Base-by-base conservation (phyloP, 2,797 vertebrate species). In the Onychomys arenicola region DNA sequence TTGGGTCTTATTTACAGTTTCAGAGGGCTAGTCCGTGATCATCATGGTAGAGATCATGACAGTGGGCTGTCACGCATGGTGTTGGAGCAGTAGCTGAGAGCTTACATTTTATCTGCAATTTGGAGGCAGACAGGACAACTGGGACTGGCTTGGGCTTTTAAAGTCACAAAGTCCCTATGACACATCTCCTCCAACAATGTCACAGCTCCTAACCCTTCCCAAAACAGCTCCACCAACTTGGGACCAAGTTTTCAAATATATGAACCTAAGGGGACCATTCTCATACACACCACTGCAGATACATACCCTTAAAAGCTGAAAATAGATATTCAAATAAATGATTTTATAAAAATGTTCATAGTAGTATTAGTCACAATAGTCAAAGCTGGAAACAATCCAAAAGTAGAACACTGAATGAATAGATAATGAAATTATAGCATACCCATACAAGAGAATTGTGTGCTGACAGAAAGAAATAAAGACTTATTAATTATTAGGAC, bases 291-390 rank as follows among this genome's bases (percentile, higher is more conserved):
- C 19, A 92, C 21, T 93, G 25, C 67, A 83, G 34, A 17, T 78
- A 93, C 71, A 61, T 57, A 40, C 12, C 6, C 14, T 25, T 57
- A 63, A 95, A 46, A 88, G 32, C 43, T 93, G 13, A 80, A 94
- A 94, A 63, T 55, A 89, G 27, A 65, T 91, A 83, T 83, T 91
- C 4, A 43, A 90, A 81, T 55, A 86, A 92, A 49, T 81, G 76
- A 10, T 59, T 89, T 13, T 82, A 57, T 17, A 90, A 5, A 77
- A 49, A 57, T 90, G 17, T 91, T 93, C 32, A n/a, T 84, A 83
- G 40, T 40, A 90, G 19, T 91, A 67, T 55, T 81, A 67, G 93
- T 93, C 25, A 69, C 13, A 90, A 21, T 57, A 84, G 19, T 59
- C 40, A 37, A 93, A 71, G 23, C 2, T 90, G 23, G 17, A 90